Conservation (phyloP, 2,113 vertebrate species). For the Engraulis encrasicolus region DNA sequence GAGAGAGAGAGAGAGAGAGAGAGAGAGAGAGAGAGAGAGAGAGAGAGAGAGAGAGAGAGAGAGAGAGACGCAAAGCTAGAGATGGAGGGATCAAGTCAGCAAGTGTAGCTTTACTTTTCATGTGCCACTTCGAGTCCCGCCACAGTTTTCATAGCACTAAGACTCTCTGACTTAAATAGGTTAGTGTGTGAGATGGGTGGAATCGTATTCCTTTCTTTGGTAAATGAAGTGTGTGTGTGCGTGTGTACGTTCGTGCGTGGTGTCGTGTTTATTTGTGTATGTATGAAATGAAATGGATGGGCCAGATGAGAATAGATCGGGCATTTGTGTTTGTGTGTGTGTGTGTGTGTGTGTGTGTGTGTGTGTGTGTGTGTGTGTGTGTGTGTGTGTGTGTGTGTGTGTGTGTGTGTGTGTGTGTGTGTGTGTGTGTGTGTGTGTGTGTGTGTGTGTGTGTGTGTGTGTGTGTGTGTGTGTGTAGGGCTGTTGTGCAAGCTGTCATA, state of each 20-base stretch:
- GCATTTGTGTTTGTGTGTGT: slow-evolving; percentile 67
- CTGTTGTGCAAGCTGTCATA: not conserved
- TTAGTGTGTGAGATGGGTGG: slow-evolving; percentile 58
- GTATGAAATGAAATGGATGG: slow-evolving; percentile 50
- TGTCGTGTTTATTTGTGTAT: too few species aligned
- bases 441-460: not conserved
- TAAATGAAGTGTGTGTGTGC: slow-evolving; percentile 41
- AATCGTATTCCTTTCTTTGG: not conserved
- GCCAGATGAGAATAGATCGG: slow-evolving; percentile 67
- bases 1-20: not conserved
- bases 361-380: not conserved
- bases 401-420: not conserved
- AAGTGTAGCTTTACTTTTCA: not conserved
- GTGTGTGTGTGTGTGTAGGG: not conserved
- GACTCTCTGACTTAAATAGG: slow-evolving; percentile 70
- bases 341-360: slow-evolving; percentile 43
- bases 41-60: not conserved
- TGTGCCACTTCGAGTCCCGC: not conserved
- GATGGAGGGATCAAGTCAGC: not conserved
- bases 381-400: slow-evolving; percentile 60
- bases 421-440: slow-evolving; percentile 62
- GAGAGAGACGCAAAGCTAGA: not conserved
- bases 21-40: not conserved
- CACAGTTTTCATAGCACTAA: slow-evolving; percentile 40
- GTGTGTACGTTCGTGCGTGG: slow-evolving; percentile 35